Percentiles rank a stretch among this genome's conserved stretches.
These are phyloP conservation scores for Onychostoma macrolepis DNA, from an alignment of 2,113 vertebrate species.

Conservation along the genomic window DNA sequence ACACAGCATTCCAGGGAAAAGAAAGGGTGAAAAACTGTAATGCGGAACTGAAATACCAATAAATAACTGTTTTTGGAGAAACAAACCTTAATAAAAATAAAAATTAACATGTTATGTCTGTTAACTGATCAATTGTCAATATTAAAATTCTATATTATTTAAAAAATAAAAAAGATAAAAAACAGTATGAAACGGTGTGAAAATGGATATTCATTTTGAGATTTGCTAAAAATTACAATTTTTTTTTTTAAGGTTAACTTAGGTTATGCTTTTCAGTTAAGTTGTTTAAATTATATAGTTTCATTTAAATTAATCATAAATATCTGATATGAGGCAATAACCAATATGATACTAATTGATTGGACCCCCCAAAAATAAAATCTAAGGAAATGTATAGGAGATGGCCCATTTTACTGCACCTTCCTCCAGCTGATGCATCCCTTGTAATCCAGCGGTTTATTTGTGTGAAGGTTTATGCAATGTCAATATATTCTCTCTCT, in stretches of 20 bases:
- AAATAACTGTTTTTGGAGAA: not conserved
- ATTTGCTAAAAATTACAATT: not conserved
- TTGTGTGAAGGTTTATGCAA: not conserved
- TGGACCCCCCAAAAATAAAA: not conserved
- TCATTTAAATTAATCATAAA: not conserved
- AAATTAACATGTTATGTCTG: too few relatives aligned
- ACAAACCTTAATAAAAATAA: not conserved
- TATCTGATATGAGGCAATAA: not conserved
- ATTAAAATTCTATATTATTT: not conserved
- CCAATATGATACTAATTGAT: not conserved
- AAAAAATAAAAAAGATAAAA: too few relatives aligned
- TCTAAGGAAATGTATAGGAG: not conserved
- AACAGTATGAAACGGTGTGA: not conserved
- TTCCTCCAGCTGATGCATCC: not conserved
- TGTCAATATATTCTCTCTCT: constrained; percentile 1
- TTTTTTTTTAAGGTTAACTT: not conserved
- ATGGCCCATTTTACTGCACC: not conserved
- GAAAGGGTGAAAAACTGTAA: not conserved
- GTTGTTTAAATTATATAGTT: not conserved
- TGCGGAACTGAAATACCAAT: not conserved
- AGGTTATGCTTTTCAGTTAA: not conserved
- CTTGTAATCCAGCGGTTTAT: not conserved
- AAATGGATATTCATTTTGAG: not conserved
- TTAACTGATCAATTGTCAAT: not conserved
- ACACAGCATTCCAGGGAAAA: not conserved